Conservation (phyloP, 1,140 invertebrate species). For the Drosophila nigromelanica region DNA sequence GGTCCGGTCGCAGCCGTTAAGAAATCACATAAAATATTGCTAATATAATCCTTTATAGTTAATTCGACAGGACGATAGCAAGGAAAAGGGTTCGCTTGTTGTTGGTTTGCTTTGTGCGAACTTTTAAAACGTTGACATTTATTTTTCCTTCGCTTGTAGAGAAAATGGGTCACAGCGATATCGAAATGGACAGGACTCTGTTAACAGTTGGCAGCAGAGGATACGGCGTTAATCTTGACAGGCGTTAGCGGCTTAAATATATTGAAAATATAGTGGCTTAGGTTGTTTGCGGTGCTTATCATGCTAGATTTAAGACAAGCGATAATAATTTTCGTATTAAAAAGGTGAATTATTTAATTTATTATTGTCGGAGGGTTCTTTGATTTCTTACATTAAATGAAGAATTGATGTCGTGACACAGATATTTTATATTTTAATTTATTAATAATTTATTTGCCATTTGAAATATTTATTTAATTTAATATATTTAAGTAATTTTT, state of each 20-base stretch:
- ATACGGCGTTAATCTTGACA: constrained; percentile 22
- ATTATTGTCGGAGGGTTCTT: background rate
- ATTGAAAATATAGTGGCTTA: constrained; percentile 18
- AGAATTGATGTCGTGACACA: too few species aligned
- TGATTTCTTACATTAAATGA: background rate
- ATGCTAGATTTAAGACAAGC: constrained; percentile 2
- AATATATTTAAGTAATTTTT: too few species aligned
- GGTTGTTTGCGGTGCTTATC: constrained; percentile 5
- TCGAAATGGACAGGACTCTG: constrained; percentile 20
- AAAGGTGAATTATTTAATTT: constrained; percentile 7
- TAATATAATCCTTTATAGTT: constrained; percentile 58
- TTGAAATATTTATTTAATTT: too few species aligned
- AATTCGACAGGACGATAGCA: constrained; percentile 47
- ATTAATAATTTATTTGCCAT: too few species aligned
- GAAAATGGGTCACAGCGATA: constrained; percentile 16
- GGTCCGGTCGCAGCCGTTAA: constrained; percentile 18
- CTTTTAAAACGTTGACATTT: constrained; percentile 51
- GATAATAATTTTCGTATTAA: constrained; percentile 5
- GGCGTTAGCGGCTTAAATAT: constrained; percentile 15
- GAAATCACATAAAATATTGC: constrained; percentile 60
- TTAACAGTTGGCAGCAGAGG: constrained; percentile 36
- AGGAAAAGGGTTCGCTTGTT: constrained; percentile 46
- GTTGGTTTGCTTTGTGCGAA: constrained; percentile 33
- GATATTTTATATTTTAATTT: too few species aligned
- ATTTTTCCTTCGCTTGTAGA: constrained; percentile 11